Base-by-base conservation (phyloP, 2,888 invertebrate species). In the Caenorhabditis sp. region DNA sequence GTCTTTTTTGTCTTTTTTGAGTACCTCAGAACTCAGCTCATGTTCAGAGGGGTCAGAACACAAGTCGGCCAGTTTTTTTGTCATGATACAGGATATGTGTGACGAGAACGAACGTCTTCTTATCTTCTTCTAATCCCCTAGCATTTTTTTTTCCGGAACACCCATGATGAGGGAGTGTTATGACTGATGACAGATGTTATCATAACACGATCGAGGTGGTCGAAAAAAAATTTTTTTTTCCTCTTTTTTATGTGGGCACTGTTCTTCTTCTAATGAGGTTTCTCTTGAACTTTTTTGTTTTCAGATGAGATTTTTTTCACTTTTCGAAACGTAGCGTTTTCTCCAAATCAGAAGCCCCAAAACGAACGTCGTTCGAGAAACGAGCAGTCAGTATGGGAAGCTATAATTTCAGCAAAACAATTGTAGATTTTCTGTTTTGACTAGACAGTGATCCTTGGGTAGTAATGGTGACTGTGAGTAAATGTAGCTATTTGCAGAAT, bases 71-170 rank as follows among this genome's bases (percentile, higher is more conserved):
- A 26, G 4, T 26, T 56, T 4, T 26, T 22, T 14, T 28, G 2
- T 58, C 1, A 8, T 58, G 8, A 35, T 19, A 14, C 12, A 31
- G 8, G 35, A 19, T 35, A n/a, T n/a, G n/a, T n/a, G 19, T 59
- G 38, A 31, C 35, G 59, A 38, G n/a, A 38, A 35, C 19, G 59
- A 59, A 59, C 59, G 38, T 58, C 56, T 26, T 54, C 54, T 14
- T 19, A 22, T 51, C 22, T 3, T 54, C 8, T 58, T 28, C 56
- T 59, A 59, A 38, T 59, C 22, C 35, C 8, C 35, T 38, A 59
- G n/a, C n/a, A 31, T 38, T n/a, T 10, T 28, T 19, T 59, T 7
- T 59, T 59, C 59, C 38, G 35, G 59, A 31, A 38, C 38, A 58
- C 31, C 28, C 31, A 58, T 58, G 7, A 58, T 58, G 31, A n/a